Evolutionary conservation across 1,140 invertebrate species (phyloP), one percentile per base, ranked within the genome.

Genomic region (Neotoxoptera formosana): DNA sequence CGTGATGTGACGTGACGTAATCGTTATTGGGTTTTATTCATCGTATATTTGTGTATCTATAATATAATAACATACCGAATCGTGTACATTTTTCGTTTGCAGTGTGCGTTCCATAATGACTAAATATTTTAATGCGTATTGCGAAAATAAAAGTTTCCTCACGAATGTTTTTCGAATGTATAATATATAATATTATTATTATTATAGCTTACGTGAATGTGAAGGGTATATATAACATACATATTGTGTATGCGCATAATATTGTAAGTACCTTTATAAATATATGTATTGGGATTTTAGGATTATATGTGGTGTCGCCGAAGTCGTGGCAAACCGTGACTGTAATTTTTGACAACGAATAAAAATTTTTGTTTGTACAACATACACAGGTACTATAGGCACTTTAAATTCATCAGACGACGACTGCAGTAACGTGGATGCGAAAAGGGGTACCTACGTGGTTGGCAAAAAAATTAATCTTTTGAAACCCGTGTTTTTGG

Each of bases 401-500:
- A 86, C 48, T 89, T 89, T 17, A 87, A 89, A 89, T 89, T 89
- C 87, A 53, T 34, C 87, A 25, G 87, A 89, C 4, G 48, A 53
- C n/a, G 48, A 53, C 51, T 17, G 6, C n/a, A 53, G 47, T 21
- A 21, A 51, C 47, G 21, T 9, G 47, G n/a, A 51, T 23, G 51
- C 14, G 47, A 76, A 34, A 11, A 17, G 45, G 23, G 45, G 23
- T 3, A 87, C 11, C 45, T 87, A 51, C 45, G 86, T 89, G 47
- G 20, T 23, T 53, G 87, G 20, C 34, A 36, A 88, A 86, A 86
- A 89, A 89, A 89, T 53, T 87, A 89, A 89, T 89, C 47, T 89
- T 89, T 34, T 48, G 47, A 51, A 51, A 48, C 48, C 17, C 47
- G n/a, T n/a, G 47, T 88, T 88, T 88, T 88, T 7, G 21, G 30